Evolutionary conservation across 2,113 vertebrate species (phyloP).

Genomic region (Hemiscyllium ocellatum): DNA sequence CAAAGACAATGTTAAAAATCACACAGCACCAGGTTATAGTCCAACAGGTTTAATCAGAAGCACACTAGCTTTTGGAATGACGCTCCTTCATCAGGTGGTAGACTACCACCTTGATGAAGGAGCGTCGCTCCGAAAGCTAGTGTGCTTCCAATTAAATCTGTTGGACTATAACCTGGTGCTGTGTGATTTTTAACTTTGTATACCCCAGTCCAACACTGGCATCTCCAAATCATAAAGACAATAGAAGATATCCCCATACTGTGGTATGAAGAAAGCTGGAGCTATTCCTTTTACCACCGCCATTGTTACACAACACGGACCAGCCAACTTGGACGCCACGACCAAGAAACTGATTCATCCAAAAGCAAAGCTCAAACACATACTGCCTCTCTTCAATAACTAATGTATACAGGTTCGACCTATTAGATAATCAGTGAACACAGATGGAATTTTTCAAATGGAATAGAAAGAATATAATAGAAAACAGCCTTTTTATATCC

Average conservation of each 20-base stretch:
- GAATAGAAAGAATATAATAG: not conserved
- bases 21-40: too few species aligned
- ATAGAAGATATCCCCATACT: not conserved
- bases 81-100: too few species aligned
- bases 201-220: too few species aligned
- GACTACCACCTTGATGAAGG: too few species aligned
- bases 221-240: not conserved
- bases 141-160: too few species aligned
- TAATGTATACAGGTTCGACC: not conserved
- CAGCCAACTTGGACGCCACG: not conserved
- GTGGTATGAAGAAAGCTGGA: not conserved
- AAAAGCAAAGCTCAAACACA: not conserved
- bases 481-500: slow-evolving; percentile 1
- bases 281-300: not conserved
- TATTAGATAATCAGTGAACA: not conserved
- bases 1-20: not conserved
- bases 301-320: not conserved
- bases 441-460: slow-evolving; percentile 20
- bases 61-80: too few species aligned
- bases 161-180: too few species aligned
- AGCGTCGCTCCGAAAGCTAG: too few species aligned
- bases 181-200: too few species aligned
- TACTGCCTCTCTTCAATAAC: not conserved
- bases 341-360: not conserved
- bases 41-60: too few species aligned